phyloP scores from a whole-genome alignment of 2,113 vertebrate species.

The Daphoenositta chrysoptera region DNA sequence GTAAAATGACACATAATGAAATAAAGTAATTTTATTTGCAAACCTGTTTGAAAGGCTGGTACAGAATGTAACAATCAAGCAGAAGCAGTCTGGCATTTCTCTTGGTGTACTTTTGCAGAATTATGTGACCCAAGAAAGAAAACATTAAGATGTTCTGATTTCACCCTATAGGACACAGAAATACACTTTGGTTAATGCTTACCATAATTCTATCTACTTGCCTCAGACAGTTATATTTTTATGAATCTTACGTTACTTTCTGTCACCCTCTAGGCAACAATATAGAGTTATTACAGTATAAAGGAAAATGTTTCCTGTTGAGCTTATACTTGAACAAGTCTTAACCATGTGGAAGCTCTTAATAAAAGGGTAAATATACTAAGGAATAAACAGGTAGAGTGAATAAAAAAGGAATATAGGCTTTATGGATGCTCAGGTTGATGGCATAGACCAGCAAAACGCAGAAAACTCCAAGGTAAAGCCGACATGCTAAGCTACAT shows the following conservation, averaged over 20 bases:
- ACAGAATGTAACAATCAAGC: slow-evolving; percentile 3
- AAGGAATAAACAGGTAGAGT: slow-evolving; percentile 41
- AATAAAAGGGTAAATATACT: slow-evolving; percentile 57
- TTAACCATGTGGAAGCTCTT: slow-evolving; percentile 56
- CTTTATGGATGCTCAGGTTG: slow-evolving; percentile 13
- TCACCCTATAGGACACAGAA: slow-evolving; percentile 59
- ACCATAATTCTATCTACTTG: slow-evolving; percentile 66
- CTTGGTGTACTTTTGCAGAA: slow-evolving; percentile 43
- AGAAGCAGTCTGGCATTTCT: slow-evolving; percentile 27
- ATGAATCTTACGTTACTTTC: slow-evolving; percentile 68
- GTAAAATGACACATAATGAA: slow-evolving; percentile 55
- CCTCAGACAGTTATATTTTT: slow-evolving; percentile 65
- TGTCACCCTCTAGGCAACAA: slow-evolving; percentile 71
- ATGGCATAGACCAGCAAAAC: background rate
- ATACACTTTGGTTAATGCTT: slow-evolving; percentile 55
- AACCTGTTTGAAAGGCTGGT: slow-evolving; percentile 27
- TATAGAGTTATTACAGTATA: slow-evolving; percentile 66
- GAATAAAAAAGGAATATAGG: slow-evolving; percentile 1
- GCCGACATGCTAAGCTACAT: background rate
- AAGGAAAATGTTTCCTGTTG: slow-evolving; percentile 64
- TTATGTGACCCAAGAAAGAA: slow-evolving; percentile 60
- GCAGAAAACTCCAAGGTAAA: background rate
- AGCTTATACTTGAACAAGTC: slow-evolving; percentile 32
- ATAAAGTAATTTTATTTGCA: slow-evolving; percentile 58
- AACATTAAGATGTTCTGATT: slow-evolving; percentile 66